These are phyloP conservation scores for Copsychus sechellarum DNA, from an alignment of 2,113 vertebrate species.

Conservation along the genomic window DNA sequence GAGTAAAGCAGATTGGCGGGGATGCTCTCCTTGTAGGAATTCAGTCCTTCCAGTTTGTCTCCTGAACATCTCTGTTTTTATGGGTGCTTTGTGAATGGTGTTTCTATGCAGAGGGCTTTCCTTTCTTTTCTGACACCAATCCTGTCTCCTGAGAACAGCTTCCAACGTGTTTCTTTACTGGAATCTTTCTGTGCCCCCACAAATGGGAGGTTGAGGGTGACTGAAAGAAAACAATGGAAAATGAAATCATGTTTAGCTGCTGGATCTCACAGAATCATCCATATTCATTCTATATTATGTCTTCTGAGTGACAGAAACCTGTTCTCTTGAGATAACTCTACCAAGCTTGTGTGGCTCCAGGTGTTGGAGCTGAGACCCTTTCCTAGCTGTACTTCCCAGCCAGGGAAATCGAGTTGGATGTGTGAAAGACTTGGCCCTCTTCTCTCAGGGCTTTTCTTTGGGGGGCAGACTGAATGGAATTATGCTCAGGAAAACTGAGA, in stretches of 20 bases:
- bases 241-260: background rate
- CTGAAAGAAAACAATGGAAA: background rate
- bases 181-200: background rate
- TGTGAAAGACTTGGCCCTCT: background rate
- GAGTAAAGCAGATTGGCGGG: background rate
- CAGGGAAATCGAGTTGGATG: rapidly evolving
- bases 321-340: background rate
- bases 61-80: background rate
- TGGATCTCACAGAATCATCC: background rate
- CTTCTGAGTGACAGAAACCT: background rate
- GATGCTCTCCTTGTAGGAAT: background rate
- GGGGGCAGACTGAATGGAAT: background rate
- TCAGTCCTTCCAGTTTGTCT: background rate
- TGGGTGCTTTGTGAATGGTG: background rate
- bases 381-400: background rate
- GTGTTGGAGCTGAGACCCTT: background rate
- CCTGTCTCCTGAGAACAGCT: background rate
- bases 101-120: background rate
- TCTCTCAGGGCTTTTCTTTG: background rate
- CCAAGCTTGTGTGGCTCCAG: background rate
- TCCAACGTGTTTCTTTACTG: background rate
- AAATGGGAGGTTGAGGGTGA: background rate
- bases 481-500: background rate
- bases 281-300: background rate
- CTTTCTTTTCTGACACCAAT: background rate